phyloP scores from a whole-genome alignment of 1,140 invertebrate species.

The Dinothrombium tinctorium region DNA sequence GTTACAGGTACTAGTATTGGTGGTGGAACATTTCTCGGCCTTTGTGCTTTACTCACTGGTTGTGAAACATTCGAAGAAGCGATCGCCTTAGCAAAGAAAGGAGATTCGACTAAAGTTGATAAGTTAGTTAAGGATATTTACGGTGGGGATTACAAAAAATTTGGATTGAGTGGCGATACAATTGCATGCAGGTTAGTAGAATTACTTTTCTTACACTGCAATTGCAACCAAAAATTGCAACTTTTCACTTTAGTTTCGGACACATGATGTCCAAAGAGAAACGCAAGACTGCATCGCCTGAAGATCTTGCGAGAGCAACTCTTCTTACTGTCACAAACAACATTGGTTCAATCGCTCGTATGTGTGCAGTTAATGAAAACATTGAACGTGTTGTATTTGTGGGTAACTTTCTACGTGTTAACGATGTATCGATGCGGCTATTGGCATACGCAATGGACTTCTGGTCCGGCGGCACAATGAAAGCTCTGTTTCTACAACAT shows the following conservation, averaged over 20 bases:
- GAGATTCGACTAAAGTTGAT: constrained; percentile 81
- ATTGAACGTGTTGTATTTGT: constrained; percentile 64
- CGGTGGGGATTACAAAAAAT: constrained; percentile 78
- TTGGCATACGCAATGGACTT: constrained; percentile 94
- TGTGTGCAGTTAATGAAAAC: constrained; percentile 79
- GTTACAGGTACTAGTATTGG: constrained; percentile 92
- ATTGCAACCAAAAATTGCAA: too few species aligned
- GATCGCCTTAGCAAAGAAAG: constrained; percentile 68
- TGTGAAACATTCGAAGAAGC: constrained; percentile 95
- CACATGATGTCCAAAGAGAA: constrained; percentile 79
- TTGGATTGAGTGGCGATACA: constrained; percentile 68
- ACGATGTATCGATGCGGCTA: constrained; percentile 90
- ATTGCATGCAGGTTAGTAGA: constrained; percentile 69
- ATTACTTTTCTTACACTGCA: background rate
- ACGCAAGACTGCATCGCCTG: constrained; percentile 44
- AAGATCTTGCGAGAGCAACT: constrained; percentile 80
- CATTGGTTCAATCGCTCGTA: constrained; percentile 87
- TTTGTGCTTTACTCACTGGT: constrained; percentile 83
- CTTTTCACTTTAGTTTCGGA: constrained; percentile 51
- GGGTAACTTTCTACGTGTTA: constrained; percentile 90
- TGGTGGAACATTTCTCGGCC: constrained; percentile 84
- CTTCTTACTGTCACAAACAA: constrained; percentile 97
- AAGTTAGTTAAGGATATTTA: constrained; percentile 93
- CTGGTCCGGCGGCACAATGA: constrained; percentile 85
- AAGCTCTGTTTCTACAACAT: constrained; percentile 85